phyloP scores from a whole-genome alignment of 2,888 invertebrate species.

The Sesia apiformis region DNA sequence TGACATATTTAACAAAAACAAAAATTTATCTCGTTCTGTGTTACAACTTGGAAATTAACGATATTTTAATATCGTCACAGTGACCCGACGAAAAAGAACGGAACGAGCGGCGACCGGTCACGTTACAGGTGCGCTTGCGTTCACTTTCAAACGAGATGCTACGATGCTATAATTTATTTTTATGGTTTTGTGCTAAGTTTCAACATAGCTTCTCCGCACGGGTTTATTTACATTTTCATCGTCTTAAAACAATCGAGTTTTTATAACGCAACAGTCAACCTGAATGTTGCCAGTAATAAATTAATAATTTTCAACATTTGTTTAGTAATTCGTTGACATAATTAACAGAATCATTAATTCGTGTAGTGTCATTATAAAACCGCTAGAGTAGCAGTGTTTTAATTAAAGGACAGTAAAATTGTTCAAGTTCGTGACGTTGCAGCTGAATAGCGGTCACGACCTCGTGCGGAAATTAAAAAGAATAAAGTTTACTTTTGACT shows the following conservation, averaged over 20 bases:
- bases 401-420: background rate
- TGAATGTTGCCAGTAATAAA: no score
- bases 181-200: constrained; percentile 20
- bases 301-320: no score
- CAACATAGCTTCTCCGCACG: no score
- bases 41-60: constrained; percentile 27
- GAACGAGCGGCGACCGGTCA: constrained; percentile 41
- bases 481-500: no score
- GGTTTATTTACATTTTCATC: no score
- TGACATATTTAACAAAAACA: background rate
- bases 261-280: no score
- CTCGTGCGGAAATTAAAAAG: no score
- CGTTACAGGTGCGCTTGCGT: constrained; percentile 60
- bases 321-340: no score
- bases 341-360: background rate
- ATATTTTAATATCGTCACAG: constrained; percentile 43
- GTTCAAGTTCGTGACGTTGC: background rate
- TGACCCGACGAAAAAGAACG: constrained; percentile 51
- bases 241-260: no score
- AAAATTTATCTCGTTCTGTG: background rate
- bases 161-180: constrained; percentile 28
- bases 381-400: background rate
- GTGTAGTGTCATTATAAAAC: background rate
- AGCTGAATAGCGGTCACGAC: no score
- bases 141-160: constrained; percentile 59